These are phyloP conservation scores for Parauchenoglanis punctatus DNA, from an alignment of 2,797 vertebrate genomes.

Conservation along the genomic window DNA sequence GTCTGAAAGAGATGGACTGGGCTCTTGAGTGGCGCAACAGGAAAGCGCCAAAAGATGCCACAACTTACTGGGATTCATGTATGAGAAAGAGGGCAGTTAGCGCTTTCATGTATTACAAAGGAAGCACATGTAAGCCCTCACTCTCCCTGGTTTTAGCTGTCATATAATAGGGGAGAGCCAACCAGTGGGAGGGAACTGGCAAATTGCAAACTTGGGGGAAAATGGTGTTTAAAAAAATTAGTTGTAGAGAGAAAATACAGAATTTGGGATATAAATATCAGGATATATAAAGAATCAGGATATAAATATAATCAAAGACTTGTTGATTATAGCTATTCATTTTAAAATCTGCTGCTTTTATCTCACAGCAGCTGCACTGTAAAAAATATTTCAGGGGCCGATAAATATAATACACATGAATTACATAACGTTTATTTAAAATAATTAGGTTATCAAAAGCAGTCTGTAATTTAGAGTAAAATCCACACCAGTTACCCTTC, in stretches of 20 bases:
- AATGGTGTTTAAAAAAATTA: neutral
- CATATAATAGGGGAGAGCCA: neutral
- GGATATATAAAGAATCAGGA: neutral
- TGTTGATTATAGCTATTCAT: slow-evolving; percentile 5
- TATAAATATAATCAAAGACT: neutral
- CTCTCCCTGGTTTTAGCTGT: neutral
- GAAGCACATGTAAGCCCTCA: neutral
- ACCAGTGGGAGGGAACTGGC: neutral
- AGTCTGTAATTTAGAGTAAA: too few species aligned
- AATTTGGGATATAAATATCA: neutral
- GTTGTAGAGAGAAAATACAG: neutral
- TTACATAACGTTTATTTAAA: too few species aligned
- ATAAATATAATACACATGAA: too few species aligned
- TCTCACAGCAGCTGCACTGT: neutral
- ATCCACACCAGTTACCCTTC: too few species aligned
- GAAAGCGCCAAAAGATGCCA: neutral
- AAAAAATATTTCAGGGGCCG: too few species aligned
- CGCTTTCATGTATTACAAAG: neutral
- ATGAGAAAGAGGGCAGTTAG: neutral
- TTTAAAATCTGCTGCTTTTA: neutral
- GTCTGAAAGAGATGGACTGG: neutral
- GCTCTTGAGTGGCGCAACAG: neutral
- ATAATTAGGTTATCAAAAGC: too few species aligned
- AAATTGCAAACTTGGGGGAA: neutral
- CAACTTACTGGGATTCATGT: neutral